Conservation (phyloP, 2,888 invertebrate genomes). For the Proisotoma minuta region DNA sequence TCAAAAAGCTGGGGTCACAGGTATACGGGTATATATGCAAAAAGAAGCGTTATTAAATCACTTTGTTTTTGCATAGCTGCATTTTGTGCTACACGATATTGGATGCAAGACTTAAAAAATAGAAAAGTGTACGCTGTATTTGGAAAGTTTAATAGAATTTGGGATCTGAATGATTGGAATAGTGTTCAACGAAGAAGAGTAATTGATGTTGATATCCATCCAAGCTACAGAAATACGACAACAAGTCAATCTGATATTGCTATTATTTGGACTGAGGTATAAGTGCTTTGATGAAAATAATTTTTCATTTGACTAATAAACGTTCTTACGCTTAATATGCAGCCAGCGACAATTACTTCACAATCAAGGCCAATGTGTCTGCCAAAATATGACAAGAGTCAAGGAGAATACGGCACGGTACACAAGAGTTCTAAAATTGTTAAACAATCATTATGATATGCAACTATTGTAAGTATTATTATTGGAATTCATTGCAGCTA, state of each 20-base stretch:
- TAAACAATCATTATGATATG: background rate
- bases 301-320: background rate
- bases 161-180: background rate
- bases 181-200: background rate
- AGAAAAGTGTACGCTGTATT: background rate
- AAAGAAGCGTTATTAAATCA: background rate
- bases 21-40: background rate
- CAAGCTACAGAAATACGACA: background rate
- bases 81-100: background rate
- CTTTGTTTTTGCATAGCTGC: background rate
- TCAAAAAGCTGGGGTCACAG: background rate
- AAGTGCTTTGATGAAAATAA: background rate
- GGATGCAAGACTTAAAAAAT: background rate
- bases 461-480: background rate
- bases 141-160: background rate
- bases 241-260: background rate
- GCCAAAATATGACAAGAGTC: background rate
- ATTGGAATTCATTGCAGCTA: no score
- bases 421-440: background rate
- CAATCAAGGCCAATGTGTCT: background rate
- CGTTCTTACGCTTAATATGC: background rate
- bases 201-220: background rate
- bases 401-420: background rate
- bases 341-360: background rate
- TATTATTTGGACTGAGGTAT: background rate